phyloP scores from a whole-genome alignment of 2,797 vertebrate genomes.

The Onychomys arenicola region DNA sequence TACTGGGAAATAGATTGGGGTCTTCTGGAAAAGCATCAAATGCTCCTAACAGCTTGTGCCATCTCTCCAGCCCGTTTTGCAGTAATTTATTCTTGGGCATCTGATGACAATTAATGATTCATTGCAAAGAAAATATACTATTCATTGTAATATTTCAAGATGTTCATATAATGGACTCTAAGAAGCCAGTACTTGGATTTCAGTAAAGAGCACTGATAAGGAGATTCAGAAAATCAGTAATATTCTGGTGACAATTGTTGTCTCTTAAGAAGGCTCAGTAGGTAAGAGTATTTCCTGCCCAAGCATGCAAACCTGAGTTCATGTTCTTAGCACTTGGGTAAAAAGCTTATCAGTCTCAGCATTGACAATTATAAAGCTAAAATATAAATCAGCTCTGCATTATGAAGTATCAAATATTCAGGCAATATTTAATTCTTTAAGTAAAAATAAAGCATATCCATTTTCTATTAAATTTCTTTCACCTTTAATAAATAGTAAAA shows the following conservation, averaged over 20 bases:
- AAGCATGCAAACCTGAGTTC: background rate
- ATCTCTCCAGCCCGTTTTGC: background rate
- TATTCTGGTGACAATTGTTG: background rate
- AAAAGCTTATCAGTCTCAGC: background rate
- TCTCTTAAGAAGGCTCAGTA: background rate
- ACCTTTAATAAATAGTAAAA: background rate
- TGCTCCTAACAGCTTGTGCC: background rate
- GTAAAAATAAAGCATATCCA: background rate
- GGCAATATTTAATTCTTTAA: background rate
- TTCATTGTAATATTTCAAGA: background rate
- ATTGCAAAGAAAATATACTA: background rate
- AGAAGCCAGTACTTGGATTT: background rate
- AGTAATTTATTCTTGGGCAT: background rate
- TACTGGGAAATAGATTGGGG: background rate
- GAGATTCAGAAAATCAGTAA: background rate
- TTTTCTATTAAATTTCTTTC: background rate
- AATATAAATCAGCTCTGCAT: background rate
- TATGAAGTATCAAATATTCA: background rate
- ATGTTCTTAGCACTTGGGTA: background rate
- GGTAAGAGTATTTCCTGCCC: background rate
- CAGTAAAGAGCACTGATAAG: background rate
- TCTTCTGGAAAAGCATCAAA: background rate
- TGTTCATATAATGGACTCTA: background rate
- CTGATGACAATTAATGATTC: conserved; percentile 40
- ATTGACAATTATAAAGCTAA: background rate